Conservation (phyloP, 2,888 invertebrate genomes). For the Andrena haemorrhoa region DNA sequence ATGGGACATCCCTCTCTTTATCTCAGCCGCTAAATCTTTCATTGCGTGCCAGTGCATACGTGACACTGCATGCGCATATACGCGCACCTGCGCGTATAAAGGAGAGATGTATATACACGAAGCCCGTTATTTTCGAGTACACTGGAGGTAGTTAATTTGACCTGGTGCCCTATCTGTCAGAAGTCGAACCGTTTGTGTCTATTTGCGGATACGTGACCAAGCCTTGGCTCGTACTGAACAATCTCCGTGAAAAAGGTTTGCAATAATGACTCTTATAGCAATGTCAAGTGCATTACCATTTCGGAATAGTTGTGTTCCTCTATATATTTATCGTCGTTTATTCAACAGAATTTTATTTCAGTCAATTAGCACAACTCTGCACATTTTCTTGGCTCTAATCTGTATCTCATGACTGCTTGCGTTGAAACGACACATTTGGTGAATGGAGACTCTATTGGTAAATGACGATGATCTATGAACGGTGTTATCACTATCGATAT, state of each 20-base stretch:
- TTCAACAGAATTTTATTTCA: neutral
- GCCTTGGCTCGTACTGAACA: slow-evolving; percentile 39
- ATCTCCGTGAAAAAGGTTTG: slow-evolving; percentile 42
- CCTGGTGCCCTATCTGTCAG: slow-evolving; percentile 79
- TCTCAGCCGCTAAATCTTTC: slow-evolving; percentile 37
- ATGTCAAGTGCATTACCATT: neutral
- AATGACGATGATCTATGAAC: slow-evolving; percentile 24
- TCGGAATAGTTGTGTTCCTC: neutral
- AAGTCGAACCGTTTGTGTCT: slow-evolving; percentile 75
- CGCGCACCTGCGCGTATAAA: slow-evolving; percentile 18
- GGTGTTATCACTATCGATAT: slow-evolving; percentile 56
- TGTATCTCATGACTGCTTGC: neutral
- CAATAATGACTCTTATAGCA: slow-evolving; percentile 9
- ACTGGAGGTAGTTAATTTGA: slow-evolving; percentile 73
- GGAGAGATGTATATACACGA: slow-evolving; percentile 29
- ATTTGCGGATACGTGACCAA: slow-evolving; percentile 71
- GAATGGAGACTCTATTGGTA: neutral
- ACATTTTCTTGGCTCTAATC: too few relatives aligned
- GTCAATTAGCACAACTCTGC: neutral
- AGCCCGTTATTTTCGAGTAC: slow-evolving; percentile 69
- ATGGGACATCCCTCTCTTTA: slow-evolving; percentile 13
- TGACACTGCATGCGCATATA: slow-evolving; percentile 3
- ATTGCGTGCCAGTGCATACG: slow-evolving; percentile 21
- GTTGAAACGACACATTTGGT: neutral
- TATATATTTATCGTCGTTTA: neutral